phyloP scores from a whole-genome alignment of 1,140 invertebrate species.

The Drosophila punjabiensis region DNA sequence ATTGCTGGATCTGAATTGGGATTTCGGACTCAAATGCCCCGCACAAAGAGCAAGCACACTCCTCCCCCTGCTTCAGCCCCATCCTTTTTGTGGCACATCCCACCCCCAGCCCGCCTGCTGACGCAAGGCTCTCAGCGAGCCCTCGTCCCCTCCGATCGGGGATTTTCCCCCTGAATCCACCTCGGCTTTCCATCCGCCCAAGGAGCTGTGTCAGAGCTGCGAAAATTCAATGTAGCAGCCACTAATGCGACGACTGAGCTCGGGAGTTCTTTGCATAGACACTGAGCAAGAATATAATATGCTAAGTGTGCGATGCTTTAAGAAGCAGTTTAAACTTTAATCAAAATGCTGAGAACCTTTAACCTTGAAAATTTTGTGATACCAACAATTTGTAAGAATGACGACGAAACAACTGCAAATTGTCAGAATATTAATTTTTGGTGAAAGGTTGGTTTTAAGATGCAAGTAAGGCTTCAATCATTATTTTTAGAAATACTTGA shows the following conservation, averaged over 20 bases:
- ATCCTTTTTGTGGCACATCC: constrained; percentile 24
- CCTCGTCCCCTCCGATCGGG: constrained; percentile 10
- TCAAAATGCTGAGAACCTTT: no score
- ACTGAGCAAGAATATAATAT: not conserved
- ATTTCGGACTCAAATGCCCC: constrained; percentile 77
- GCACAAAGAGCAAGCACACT: constrained; percentile 52
- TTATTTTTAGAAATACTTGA: no score
- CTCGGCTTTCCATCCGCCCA: constrained; percentile 7
- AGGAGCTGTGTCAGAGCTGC: constrained; percentile 38
- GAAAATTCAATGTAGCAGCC: constrained; percentile 62
- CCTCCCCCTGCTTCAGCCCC: not conserved
- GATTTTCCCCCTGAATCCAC: not conserved
- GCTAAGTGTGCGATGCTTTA: constrained; percentile 7
- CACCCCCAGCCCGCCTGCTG: constrained; percentile 18
- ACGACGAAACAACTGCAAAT: not conserved
- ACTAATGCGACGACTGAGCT: constrained; percentile 44
- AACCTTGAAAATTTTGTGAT: not conserved
- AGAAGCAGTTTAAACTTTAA: not conserved
- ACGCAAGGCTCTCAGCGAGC: constrained; percentile 56
- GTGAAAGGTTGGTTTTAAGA: not conserved
- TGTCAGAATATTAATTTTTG: not conserved
- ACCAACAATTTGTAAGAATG: no score
- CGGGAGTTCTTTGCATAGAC: constrained; percentile 15
- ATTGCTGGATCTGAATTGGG: constrained; percentile 83
- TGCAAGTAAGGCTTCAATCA: not conserved